Evolutionary conservation across 2,888 invertebrate species (phyloP), one percentile per base, ranked within the genome.

Genomic region (Pediacus dermestoides): DNA sequence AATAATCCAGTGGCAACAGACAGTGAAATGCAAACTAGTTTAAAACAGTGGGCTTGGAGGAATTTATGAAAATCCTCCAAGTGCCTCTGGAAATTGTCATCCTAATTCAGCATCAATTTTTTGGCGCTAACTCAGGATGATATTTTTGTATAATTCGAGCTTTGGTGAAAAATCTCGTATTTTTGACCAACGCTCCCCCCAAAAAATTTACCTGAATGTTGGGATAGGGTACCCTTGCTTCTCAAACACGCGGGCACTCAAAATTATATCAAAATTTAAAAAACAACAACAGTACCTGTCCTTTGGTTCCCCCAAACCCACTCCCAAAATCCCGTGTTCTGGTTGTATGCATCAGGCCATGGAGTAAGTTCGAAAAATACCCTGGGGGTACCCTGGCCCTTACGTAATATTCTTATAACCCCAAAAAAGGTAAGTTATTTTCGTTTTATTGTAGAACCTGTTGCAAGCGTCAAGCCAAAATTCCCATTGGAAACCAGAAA

Each of bases 201-300:
- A 15, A 28, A 49, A 50, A 54, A 58, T 61, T 81, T 85, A 88
- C 90, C 90, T 91, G 90, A 89, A 90, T 90, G 90, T 90, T 90
- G 90, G 90, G 90, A 90, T 90, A 89, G 90, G 90, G 90, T 90
- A 88, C 88, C 88, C 88, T 87, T 87, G 69, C 68, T 69, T 69
- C 66, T 66, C 60, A 60, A 63, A 65, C 6, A 18, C 21, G 21
- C 65, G 67, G 67, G 68, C 67, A 67, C 66, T 64, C 62, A n/a
- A n/a, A n/a, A n/a, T n/a, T n/a, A n/a, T n/a, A n/a, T 59, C 61
- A 64, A 65, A 66, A 63, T 61, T 64, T 44, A 28, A 9, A 21
- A 32, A 26, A n/a, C 13, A 12, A 31, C 23, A 34, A 39, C 44
- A 44, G 39, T 42, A 61, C 61, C 60, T 59, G 48, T 60, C 58